A percentile compares a stretch with the other conserved stretches of the same genome.
These are phyloP conservation scores for Ligdia adustata DNA, from an alignment of 2,888 invertebrate species.

Conservation along the genomic window DNA sequence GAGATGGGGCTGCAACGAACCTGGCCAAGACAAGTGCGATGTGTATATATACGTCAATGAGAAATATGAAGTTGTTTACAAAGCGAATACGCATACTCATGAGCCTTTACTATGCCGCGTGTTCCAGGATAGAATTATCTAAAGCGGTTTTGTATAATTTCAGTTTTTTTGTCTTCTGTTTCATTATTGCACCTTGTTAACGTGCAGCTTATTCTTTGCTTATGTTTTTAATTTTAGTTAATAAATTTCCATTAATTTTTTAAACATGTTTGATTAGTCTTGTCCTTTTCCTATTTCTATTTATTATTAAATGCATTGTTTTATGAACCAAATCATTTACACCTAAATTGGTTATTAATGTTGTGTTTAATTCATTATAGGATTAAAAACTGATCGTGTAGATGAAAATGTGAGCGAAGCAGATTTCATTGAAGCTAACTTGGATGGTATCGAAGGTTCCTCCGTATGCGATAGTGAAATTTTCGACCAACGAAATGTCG, in stretches of 20 bases:
- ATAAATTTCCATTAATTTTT: too few relatives aligned
- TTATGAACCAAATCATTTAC: too few relatives aligned
- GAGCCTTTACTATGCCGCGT: constrained; percentile 63
- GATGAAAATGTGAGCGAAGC: constrained; percentile 24
- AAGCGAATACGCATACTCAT: constrained; percentile 60
- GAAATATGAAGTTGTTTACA: constrained; percentile 59
- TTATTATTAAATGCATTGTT: too few relatives aligned
- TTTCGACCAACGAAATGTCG: constrained; percentile 37
- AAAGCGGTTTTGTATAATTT: constrained; percentile 12
- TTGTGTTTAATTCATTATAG: background rate
- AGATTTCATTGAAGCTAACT: constrained; percentile 31
- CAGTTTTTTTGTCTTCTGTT: background rate
- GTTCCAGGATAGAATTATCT: constrained; percentile 64
- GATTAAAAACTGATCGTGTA: constrained; percentile 16
- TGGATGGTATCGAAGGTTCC: constrained; percentile 29
- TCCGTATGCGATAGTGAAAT: constrained; percentile 18
- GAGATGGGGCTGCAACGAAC: constrained; percentile 66
- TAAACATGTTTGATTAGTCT: too few relatives aligned
- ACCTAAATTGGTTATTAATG: background rate
- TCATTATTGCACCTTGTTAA: background rate
- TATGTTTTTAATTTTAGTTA: too few relatives aligned
- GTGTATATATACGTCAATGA: constrained; percentile 65
- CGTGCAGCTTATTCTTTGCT: too few relatives aligned
- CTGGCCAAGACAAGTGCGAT: constrained; percentile 55
- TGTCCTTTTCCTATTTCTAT: too few relatives aligned